Evolutionary conservation across 2,888 invertebrate genomes (phyloP).

Genomic region (Apamea epomidion): DNA sequence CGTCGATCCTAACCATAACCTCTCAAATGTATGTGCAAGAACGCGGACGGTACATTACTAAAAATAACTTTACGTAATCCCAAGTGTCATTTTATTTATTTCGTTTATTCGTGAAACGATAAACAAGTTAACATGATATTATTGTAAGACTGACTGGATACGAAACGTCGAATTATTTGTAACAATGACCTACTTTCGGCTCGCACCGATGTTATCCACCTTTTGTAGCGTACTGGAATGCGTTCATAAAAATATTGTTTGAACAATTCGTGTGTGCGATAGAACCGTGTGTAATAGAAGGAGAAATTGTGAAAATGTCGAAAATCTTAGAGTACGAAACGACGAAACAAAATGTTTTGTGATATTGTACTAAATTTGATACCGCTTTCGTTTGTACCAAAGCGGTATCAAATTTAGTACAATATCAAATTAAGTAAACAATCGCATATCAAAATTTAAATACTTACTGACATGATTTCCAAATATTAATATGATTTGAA

Average conservation of each 20-base stretch:
- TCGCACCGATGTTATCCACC: conserved; percentile 72
- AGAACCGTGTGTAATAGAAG: conserved; percentile 38
- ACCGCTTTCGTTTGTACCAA: too few species aligned
- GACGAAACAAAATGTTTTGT: conserved; percentile 2
- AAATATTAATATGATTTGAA: neutral
- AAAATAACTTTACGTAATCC: conserved; percentile 35
- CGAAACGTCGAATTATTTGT: conserved; percentile 53
- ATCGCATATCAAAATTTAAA: neutral
- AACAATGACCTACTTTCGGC: conserved; percentile 73
- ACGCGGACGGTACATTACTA: conserved; percentile 31
- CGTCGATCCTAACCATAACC: conserved; percentile 53
- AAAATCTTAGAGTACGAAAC: conserved; percentile 3
- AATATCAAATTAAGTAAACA: too few species aligned
- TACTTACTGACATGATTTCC: neutral
- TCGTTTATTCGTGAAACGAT: conserved; percentile 31
- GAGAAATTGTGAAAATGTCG: conserved; percentile 34
- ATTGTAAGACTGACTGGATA: conserved; percentile 43
- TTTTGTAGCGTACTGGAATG: conserved; percentile 72
- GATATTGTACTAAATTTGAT: neutral
- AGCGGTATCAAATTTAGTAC: too few species aligned
- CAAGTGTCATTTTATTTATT: conserved; percentile 38
- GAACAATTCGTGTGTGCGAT: conserved; percentile 28
- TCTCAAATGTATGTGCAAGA: conserved; percentile 33
- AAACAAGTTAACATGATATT: conserved; percentile 52
- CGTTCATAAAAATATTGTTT: conserved; percentile 59